Evolutionary conservation across 2,797 vertebrate species (phyloP), one percentile per base, ranked within the genome.

Genomic region (Acipenser ruthenus): DNA sequence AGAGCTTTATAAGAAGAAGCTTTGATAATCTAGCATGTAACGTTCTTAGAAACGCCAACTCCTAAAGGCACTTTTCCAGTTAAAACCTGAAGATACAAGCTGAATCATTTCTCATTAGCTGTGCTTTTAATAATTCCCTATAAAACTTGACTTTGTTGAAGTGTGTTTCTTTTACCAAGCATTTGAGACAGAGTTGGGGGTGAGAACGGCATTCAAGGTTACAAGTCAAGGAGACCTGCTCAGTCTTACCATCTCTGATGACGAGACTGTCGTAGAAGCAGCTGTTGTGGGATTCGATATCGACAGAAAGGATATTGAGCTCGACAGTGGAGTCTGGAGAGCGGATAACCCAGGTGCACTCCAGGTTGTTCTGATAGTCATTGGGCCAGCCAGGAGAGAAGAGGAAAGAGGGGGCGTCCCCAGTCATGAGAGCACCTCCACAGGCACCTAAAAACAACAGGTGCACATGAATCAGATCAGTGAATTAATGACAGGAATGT

Each of bases 301-400:
- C 94, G 70, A 98, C 11, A 15, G 77, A 84, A 65, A 97, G 80
- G 65, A 98, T 68, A 72, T 91, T 95, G 10, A 98, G 74, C 71
- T 97, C 94, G 53, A 98, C 87, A 0, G 85, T 93, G 3, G 92
- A 94, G 67, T 79, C 88, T 6, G 92, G 92, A 63, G 96, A 93
- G 50, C 87, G 85, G 63, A 99, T 90, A 18, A 99, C 71, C 96
- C 96, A 99, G 5, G 75, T 83, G 49, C 96, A 99, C 56, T 93
- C 88, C 62, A 79, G 82, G 18, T 73, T 12, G 5, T 79, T 63
- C n/a, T 67, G 68, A 56, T 98, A 98, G 52, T 62, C 71, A 10
- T 76, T 77, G 0, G 96, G 96, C 95, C 95, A 99, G 4, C 73
- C 89, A 0, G 95, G 95, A 12, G 96, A 99, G 77, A 80, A 97